Percentiles rank a stretch among this genome's conserved stretches.
These are phyloP conservation scores for Lacerta agilis DNA, from an alignment of 2,797 vertebrate species.

Conservation along the genomic window DNA sequence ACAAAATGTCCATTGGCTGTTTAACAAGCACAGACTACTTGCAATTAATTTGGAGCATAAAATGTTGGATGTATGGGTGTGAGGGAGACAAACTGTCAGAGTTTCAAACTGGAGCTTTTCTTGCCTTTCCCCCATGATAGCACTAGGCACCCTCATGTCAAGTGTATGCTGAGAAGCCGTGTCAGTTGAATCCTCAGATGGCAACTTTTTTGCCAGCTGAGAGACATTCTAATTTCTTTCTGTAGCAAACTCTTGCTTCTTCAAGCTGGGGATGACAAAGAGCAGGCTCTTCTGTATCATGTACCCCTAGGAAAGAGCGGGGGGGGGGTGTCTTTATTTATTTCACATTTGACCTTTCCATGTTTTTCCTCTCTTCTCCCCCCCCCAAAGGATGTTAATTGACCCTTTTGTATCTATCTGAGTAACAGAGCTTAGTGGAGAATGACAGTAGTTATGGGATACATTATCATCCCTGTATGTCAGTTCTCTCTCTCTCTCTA, in stretches of 20 bases:
- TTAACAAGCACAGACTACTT: constrained; percentile 57
- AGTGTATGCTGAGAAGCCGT: constrained; percentile 25
- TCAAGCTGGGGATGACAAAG: constrained; percentile 62
- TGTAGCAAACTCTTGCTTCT: constrained; percentile 48
- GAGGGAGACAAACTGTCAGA: constrained; percentile 63
- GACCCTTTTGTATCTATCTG: constrained; percentile 33
- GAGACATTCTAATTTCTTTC: constrained; percentile 71
- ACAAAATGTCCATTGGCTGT: constrained; percentile 48
- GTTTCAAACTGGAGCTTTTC: constrained; percentile 32
- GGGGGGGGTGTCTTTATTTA: constrained; percentile 58
- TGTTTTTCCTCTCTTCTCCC: neutral
- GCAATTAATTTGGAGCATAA: constrained; percentile 65
- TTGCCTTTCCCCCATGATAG: constrained; percentile 43
- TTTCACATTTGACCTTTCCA: constrained; percentile 65
- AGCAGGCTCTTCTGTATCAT: constrained; percentile 30
- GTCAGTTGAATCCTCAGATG: constrained; percentile 57
- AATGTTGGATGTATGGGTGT: constrained; percentile 16
- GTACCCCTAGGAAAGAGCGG: constrained; percentile 55
- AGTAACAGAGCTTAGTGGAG: constrained; percentile 17
- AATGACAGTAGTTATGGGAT: constrained; percentile 39
- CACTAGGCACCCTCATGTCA: constrained; percentile 48
- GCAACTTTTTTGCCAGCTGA: constrained; percentile 54
- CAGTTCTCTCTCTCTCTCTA: neutral
- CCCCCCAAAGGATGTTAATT: constrained; percentile 57
- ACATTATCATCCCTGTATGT: constrained; percentile 33